These are phyloP conservation scores for Bufo bufo DNA, from an alignment of 2,113 vertebrate species.

Conservation along the genomic window DNA sequence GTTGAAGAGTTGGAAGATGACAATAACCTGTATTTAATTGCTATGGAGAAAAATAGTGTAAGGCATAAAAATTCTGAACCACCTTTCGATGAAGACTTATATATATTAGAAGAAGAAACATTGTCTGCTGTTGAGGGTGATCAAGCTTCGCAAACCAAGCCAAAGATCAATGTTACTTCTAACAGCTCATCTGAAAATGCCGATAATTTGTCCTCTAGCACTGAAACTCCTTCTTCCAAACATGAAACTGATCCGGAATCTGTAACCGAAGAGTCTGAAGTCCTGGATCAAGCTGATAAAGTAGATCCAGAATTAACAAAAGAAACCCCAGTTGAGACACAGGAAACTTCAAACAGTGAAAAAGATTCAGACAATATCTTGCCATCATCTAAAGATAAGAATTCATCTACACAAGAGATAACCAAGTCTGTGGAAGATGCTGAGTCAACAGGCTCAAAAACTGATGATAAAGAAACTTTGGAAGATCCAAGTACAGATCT, in stretches of 20 bases:
- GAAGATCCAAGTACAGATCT: conserved; percentile 24
- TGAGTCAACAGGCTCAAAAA: not conserved
- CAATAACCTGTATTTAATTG: conserved; percentile 49
- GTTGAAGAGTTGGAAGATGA: conserved; percentile 23
- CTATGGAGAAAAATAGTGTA: conserved; percentile 52
- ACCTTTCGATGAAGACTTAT: not conserved
- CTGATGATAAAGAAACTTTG: not conserved
- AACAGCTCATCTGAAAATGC: not conserved
- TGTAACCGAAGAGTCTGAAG: conserved; percentile 24
- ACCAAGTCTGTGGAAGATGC: not conserved
- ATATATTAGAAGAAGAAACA: conserved; percentile 45
- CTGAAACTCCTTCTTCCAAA: conserved; percentile 44
- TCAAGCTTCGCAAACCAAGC: not conserved
- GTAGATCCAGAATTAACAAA: not conserved
- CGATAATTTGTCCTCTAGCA: conserved; percentile 10
- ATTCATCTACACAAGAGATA: not conserved
- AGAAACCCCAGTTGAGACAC: not conserved
- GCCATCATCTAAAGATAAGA: not conserved
- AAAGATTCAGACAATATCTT: not conserved
- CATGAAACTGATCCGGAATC: conserved; percentile 32
- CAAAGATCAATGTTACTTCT: conserved; percentile 18
- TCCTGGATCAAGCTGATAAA: conserved; percentile 32
- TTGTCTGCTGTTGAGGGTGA: not conserved
- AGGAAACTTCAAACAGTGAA: not conserved
- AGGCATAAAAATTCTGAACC: conserved; percentile 41